Evolutionary conservation across 1,140 invertebrate species (phyloP), one percentile per base, ranked within the genome.

Genomic region (Phortica variegata): DNA sequence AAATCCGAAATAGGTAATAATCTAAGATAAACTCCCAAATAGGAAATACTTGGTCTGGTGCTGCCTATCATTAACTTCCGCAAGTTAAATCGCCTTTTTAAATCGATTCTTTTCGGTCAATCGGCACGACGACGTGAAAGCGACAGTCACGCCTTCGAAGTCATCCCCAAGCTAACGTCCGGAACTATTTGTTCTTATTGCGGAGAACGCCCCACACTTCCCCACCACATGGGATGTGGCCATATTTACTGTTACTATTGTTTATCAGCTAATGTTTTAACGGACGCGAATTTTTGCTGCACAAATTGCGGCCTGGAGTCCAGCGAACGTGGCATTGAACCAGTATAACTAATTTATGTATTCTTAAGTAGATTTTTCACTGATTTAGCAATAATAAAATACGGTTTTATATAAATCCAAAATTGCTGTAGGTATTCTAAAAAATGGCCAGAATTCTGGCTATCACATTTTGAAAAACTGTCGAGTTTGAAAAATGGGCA

Each of bases 201-300:
- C 59, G 72, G 69, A 0, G 77, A 80, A 49, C 77, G 73, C 33
- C 83, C 83, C 3, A 80, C 83, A 8, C 59, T 83, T 39, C 84
- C 84, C 8, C 78, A 84, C 68, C 80, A 82, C 46, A 84, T 85
- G 81, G 81, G 81, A 7, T 85, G 84, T 63, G 71, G 71, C 10
- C 84, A 85, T 73, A 78, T 85, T 44, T 85, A 83, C 69, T 85
- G 84, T 69, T 85, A 84, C 74, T 83, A 81, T 55, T 85, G 84
- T 68, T 61, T 85, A 48, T 77, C 56, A 12, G 74, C 65, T 5
- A 77, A 75, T 60, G 32, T 76, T 21, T 12, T 57, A 15, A 73
- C 68, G 3, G 72, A 77, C 46, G 37, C 62, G 2, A 61, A 63
- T 40, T 77, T 76, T 48, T 21, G 26, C 21, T 77, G 75, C 32